These are phyloP conservation scores for Neodiprion virginianus DNA, from an alignment of 1,140 invertebrate species.

Conservation along the genomic window DNA sequence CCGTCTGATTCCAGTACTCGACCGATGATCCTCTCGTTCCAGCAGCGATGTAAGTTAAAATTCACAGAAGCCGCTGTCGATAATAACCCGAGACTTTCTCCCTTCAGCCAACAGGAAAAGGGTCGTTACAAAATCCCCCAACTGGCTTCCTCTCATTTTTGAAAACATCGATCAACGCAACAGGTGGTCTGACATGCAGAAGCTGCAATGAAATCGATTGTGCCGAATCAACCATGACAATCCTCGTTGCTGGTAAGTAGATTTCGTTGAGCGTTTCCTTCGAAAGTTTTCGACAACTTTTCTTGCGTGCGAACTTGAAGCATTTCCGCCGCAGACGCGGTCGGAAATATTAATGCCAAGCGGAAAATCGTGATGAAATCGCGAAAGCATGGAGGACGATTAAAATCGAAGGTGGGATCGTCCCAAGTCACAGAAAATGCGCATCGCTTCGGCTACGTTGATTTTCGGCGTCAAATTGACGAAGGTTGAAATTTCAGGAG, in stretches of 20 bases:
- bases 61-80: slow-evolving; percentile 40
- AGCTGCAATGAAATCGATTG: slow-evolving; percentile 43
- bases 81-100: slow-evolving; percentile 28
- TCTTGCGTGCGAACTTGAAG: slow-evolving; percentile 39
- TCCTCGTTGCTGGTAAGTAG: slow-evolving; percentile 47
- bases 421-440: slow-evolving; percentile 21
- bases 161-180: slow-evolving; percentile 29
- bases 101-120: slow-evolving; percentile 22
- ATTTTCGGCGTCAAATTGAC: slow-evolving; percentile 33
- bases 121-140: background rate
- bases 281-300: slow-evolving; percentile 41
- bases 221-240: slow-evolving; percentile 29
- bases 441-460: background rate
- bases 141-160: slow-evolving; percentile 24
- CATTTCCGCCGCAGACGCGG: slow-evolving; percentile 49
- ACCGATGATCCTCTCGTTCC: background rate
- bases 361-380: slow-evolving; percentile 48
- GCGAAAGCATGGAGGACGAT: slow-evolving; percentile 45
- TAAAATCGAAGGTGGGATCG: slow-evolving; percentile 54
- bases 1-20: slow-evolving; percentile 9
- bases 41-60: slow-evolving; percentile 33
- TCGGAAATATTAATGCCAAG: slow-evolving; percentile 53
- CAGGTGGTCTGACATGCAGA: slow-evolving; percentile 40
- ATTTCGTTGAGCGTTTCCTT: slow-evolving; percentile 31
- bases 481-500: slow-evolving; percentile 35